These are phyloP conservation scores for Zaprionus nigranus DNA, from an alignment of 1,140 invertebrate species.

Conservation along the genomic window DNA sequence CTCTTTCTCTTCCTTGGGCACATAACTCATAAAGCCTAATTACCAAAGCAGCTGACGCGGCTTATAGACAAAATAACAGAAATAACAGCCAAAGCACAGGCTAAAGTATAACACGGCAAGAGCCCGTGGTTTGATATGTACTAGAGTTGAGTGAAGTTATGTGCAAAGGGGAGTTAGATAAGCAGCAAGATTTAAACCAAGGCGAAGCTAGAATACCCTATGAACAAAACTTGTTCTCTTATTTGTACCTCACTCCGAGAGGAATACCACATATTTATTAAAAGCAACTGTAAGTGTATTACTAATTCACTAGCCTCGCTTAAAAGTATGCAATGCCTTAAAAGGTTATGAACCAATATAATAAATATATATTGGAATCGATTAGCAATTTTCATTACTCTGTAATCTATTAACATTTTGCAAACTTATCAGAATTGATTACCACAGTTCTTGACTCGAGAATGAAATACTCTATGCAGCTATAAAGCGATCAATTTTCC, in stretches of 20 bases:
- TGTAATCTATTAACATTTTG: background rate
- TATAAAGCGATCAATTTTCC: background rate
- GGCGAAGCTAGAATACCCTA: background rate
- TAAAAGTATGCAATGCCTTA: background rate
- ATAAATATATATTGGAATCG: background rate
- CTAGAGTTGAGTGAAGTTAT: conserved; percentile 16
- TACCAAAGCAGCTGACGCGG: conserved; percentile 75
- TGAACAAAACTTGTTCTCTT: background rate
- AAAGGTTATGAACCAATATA: background rate
- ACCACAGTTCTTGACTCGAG: background rate
- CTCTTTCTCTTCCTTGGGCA: conserved; percentile 3
- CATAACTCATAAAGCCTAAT: conserved; percentile 80
- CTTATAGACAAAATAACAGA: conserved; percentile 50
- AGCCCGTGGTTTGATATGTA: conserved; percentile 23
- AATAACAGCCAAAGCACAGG: background rate
- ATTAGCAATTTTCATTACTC: background rate
- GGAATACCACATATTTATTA: too few relatives aligned
- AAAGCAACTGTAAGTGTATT: background rate
- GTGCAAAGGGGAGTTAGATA: conserved; percentile 6
- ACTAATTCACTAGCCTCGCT: background rate
- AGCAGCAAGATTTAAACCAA: background rate
- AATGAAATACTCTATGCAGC: background rate
- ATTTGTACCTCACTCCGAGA: background rate
- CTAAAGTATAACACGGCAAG: background rate
- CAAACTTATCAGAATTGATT: background rate